Percentiles rank a stretch among this genome's conserved stretches.
These are phyloP conservation scores for Ecliptopera silaceata DNA, from an alignment of 2,888 invertebrate species.

Conservation along the genomic window DNA sequence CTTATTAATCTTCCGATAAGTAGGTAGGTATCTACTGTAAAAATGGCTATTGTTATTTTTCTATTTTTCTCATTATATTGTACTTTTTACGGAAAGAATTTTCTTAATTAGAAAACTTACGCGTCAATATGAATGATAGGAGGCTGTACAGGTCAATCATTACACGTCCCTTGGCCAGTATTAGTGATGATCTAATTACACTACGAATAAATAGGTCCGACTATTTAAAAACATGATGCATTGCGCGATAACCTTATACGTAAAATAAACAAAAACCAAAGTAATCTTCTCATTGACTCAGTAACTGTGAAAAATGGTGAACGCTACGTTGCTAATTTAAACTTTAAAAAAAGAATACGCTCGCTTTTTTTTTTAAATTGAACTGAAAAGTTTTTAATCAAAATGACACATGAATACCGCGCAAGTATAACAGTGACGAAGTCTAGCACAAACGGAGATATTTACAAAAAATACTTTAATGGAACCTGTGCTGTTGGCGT, in stretches of 20 bases:
- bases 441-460: constrained; percentile 62
- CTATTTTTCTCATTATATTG: too few species aligned
- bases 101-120: background rate
- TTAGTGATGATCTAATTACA: constrained; percentile 47
- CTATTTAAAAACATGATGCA: constrained; percentile 26
- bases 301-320: constrained; percentile 38
- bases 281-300: constrained; percentile 33
- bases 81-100: background rate
- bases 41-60: too few species aligned
- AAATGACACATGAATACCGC: constrained; percentile 62
- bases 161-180: constrained; percentile 16
- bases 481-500: constrained; percentile 61
- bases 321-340: background rate
- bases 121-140: background rate
- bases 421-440: constrained; percentile 61
- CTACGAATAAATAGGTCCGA: constrained; percentile 4
- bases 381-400: constrained; percentile 16
- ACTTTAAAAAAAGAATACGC: background rate
- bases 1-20: too few species aligned
- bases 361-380: background rate
- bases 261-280: constrained; percentile 39
- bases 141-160: background rate
- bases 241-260: constrained; percentile 56
- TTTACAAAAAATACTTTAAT: constrained; percentile 58
- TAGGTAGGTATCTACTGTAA: too few species aligned